phyloP scores from a whole-genome alignment of 1,140 invertebrate species.

The Drosophila triauraria region DNA sequence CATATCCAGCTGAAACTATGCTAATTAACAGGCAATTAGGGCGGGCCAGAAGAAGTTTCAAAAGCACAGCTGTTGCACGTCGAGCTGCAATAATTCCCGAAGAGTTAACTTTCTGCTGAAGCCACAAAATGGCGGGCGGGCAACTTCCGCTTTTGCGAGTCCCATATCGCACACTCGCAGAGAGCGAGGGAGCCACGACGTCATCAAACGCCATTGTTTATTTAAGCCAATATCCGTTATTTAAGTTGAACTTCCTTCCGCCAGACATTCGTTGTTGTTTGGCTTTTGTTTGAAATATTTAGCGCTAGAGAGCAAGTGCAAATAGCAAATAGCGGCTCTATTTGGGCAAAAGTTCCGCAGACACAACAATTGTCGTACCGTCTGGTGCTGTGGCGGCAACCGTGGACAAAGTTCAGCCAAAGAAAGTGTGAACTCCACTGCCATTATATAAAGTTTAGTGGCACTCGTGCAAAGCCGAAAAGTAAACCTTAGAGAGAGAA shows the following conservation, averaged over 20 bases:
- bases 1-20: slow-evolving; percentile 38
- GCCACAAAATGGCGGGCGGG: slow-evolving; percentile 53
- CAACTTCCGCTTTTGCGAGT: slow-evolving; percentile 33
- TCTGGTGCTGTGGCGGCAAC: slow-evolving; percentile 6
- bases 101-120: slow-evolving; percentile 40
- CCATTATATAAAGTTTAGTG: slow-evolving; percentile 59
- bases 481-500: slow-evolving; percentile 4
- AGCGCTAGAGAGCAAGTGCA: slow-evolving; percentile 55
- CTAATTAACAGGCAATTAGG: slow-evolving; percentile 79
- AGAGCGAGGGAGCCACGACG: neutral
- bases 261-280: slow-evolving; percentile 66
- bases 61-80: slow-evolving; percentile 62
- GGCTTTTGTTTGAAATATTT: slow-evolving; percentile 81
- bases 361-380: slow-evolving; percentile 52
- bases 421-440: slow-evolving; percentile 77
- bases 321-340: slow-evolving; percentile 66
- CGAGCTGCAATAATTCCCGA: slow-evolving; percentile 24
- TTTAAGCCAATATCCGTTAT: slow-evolving; percentile 83
- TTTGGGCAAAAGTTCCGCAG: slow-evolving; percentile 73
- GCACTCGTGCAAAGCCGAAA: slow-evolving; percentile 12
- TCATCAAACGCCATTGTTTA: slow-evolving; percentile 72
- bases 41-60: slow-evolving; percentile 42
- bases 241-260: slow-evolving; percentile 82
- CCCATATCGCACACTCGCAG: slow-evolving; percentile 2
- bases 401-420: slow-evolving; percentile 62